Percentiles rank a stretch among this genome's conserved stretches.
These are phyloP conservation scores for Chaenodraco wilsoni DNA, from an alignment of 2,797 vertebrate genomes.

Conservation along the genomic window DNA sequence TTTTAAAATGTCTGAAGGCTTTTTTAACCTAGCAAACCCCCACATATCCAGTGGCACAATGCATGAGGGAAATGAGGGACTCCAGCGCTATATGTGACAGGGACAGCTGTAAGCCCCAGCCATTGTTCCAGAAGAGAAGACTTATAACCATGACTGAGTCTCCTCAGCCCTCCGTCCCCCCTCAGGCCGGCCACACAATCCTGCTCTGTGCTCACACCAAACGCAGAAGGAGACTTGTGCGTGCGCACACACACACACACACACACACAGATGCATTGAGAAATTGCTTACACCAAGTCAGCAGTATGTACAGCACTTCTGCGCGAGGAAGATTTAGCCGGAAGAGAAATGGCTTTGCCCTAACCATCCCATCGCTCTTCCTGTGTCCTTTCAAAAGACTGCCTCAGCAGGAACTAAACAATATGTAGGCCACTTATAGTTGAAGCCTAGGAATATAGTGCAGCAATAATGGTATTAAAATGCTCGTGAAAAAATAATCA, in stretches of 20 bases:
- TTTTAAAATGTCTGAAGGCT: slow-evolving; percentile 63
- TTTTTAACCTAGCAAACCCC: slow-evolving; percentile 54
- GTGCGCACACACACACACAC: slow-evolving; percentile 7
- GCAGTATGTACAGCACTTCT: slow-evolving; percentile 62
- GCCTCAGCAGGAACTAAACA: slow-evolving; percentile 75
- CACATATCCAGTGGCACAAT: slow-evolving; percentile 60
- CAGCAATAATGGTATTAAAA: slow-evolving; percentile 39
- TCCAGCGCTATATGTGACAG: slow-evolving; percentile 72
- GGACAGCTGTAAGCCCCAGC: slow-evolving; percentile 79
- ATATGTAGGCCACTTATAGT: slow-evolving; percentile 67
- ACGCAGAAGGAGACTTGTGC: slow-evolving; percentile 27
- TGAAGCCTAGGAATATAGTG: slow-evolving; percentile 20
- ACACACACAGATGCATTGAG: slow-evolving; percentile 53
- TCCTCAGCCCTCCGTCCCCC: slow-evolving; percentile 40
- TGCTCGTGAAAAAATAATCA: slow-evolving; percentile 38
- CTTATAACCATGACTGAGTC: slow-evolving; percentile 74
- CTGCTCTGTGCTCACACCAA: slow-evolving; percentile 56
- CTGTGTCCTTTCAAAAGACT: slow-evolving; percentile 74
- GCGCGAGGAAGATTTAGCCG: slow-evolving; percentile 61
- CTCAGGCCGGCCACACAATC: slow-evolving; percentile 57
- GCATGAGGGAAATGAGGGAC: slow-evolving; percentile 72
- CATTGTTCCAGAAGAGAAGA: slow-evolving; percentile 81
- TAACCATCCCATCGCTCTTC: slow-evolving; percentile 66
- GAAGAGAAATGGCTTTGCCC: slow-evolving; percentile 74
- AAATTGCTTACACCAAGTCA: slow-evolving; percentile 72